phyloP scores from a whole-genome alignment of 92 coral and sea anemone species.

The Epizoanthus rinbou region DNA sequence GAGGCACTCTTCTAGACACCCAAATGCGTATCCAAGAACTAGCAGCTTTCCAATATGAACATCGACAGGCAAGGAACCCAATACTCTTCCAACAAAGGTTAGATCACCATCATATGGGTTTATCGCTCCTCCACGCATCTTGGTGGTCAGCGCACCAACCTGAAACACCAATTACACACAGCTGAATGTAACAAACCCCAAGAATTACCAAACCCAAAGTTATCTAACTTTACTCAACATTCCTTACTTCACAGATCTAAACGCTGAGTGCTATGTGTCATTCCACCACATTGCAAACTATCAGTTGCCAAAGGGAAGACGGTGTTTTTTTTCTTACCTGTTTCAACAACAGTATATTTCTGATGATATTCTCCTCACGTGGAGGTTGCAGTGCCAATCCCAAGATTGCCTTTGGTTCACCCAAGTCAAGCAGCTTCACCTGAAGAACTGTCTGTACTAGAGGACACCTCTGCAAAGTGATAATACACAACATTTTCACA shows the following conservation, averaged over 20 bases:
- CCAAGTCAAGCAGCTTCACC: slow-evolving; percentile 90
- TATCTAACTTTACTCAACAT: neutral
- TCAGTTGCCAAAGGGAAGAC: too few species aligned
- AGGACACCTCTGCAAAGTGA: slow-evolving; percentile 78
- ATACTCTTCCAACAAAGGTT: slow-evolving; percentile 91
- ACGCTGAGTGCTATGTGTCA: too few species aligned
- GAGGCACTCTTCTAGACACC: slow-evolving; percentile 94
- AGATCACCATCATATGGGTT: slow-evolving; percentile 97
- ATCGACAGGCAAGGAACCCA: slow-evolving; percentile 88
- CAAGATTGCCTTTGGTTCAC: slow-evolving; percentile 90
- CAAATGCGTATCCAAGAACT: slow-evolving; percentile 91
- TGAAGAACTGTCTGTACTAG: slow-evolving; percentile 84
- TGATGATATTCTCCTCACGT: slow-evolving; percentile 86
- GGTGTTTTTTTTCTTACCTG: slow-evolving; percentile 57
- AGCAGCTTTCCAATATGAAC: slow-evolving; percentile 91
- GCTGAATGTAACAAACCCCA: neutral
- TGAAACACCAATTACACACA: slow-evolving; percentile 9
- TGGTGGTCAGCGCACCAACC: slow-evolving; percentile 93
- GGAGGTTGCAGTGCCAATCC: slow-evolving; percentile 97
- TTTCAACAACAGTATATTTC: slow-evolving; percentile 83
- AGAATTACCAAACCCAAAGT: neutral
- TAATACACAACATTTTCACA: neutral
- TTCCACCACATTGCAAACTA: too few species aligned
- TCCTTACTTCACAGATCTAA: too few species aligned
- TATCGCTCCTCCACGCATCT: slow-evolving; percentile 75